These are phyloP conservation scores for Alitta virens DNA, from an alignment of 2,888 invertebrate genomes.

Conservation along the genomic window DNA sequence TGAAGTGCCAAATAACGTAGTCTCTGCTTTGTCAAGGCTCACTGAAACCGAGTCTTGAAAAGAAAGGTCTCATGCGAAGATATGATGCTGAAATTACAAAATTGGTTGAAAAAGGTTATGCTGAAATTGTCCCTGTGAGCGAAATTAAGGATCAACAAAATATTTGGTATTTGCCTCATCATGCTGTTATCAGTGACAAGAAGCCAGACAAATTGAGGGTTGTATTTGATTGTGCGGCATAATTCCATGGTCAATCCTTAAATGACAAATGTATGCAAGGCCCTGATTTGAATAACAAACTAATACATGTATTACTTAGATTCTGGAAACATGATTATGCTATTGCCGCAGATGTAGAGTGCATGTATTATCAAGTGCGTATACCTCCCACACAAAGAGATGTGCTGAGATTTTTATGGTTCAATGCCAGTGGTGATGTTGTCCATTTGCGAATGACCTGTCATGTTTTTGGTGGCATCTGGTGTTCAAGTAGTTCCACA, in stretches of 20 bases:
- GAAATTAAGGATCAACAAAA: background rate
- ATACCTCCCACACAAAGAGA: constrained; percentile 15
- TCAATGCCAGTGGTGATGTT: constrained; percentile 9
- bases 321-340: constrained; percentile 22
- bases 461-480: constrained; percentile 18
- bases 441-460: constrained; percentile 15
- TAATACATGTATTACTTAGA: constrained; percentile 18
- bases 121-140: constrained; percentile 5
- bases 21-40: too few species aligned
- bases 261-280: constrained; percentile 24
- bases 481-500: constrained; percentile 16
- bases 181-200: constrained; percentile 17
- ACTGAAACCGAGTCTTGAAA: too few species aligned
- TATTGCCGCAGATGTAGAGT: constrained; percentile 24
- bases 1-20: too few species aligned
- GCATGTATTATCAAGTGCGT: constrained; percentile 24
- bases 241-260: constrained; percentile 16
- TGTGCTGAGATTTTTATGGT: constrained; percentile 22
- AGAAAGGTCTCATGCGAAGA: too few species aligned
- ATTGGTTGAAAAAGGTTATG: constrained; percentile 1
- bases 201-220: constrained; percentile 21
- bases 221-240: constrained; percentile 26
- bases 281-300: constrained; percentile 21
- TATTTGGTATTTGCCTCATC: constrained; percentile 19
- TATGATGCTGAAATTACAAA: background rate